A percentile compares a stretch with the other conserved stretches of the same genome.
phyloP scores from a whole-genome alignment of 2,113 vertebrate species.

The Urocitellus parryii region DNA sequence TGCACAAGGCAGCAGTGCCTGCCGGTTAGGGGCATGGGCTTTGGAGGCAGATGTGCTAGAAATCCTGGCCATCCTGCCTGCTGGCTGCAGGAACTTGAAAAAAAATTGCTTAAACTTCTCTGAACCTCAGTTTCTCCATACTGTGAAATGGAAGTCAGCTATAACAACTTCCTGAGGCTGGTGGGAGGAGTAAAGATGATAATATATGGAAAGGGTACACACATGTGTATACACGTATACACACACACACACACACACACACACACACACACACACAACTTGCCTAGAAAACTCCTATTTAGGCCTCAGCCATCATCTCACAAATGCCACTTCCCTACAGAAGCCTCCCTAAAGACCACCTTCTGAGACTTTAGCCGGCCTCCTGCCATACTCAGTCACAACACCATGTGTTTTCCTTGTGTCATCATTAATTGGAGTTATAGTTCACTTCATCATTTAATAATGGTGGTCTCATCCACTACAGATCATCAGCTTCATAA shows the following conservation, averaged over 20 bases:
- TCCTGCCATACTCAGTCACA: background rate
- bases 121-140: slow-evolving; percentile 22
- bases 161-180: background rate
- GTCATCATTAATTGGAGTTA: background rate
- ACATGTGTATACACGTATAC: background rate
- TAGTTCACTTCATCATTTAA: background rate
- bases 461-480: background rate
- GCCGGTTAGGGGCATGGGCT: background rate
- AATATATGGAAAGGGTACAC: background rate
- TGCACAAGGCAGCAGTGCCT: background rate
- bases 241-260: background rate
- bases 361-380: background rate
- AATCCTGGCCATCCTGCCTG: background rate
- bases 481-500: background rate
- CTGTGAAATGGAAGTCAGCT: background rate
- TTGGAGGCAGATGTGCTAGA: background rate
- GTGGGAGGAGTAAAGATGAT: background rate
- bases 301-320: background rate
- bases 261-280: background rate
- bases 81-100: background rate
- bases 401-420: background rate
- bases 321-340: background rate
- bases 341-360: background rate
- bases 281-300: background rate
- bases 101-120: background rate